Conservation (phyloP, 2,113 vertebrate genomes). For the Trematocara stigmaticum region DNA sequence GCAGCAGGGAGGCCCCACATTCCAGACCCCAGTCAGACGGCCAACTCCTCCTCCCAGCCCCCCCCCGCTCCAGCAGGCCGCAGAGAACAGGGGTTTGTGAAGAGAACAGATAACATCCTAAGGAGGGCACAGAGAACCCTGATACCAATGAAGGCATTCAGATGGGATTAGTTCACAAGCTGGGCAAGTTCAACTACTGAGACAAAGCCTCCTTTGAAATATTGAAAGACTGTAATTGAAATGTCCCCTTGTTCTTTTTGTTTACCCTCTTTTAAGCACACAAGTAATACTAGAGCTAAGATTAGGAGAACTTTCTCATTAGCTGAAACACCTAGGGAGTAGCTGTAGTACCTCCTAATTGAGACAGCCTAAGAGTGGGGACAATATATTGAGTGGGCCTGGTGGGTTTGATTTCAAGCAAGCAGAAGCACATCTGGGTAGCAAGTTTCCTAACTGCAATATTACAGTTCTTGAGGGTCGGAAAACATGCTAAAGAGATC, state of each 20-base stretch:
- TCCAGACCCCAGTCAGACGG: no score
- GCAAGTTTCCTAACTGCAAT: not conserved
- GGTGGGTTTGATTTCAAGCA: conserved; percentile 6
- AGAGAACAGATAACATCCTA: not conserved
- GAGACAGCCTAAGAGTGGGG: conserved; percentile 8
- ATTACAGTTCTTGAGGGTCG: not conserved
- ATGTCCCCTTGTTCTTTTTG: conserved; percentile 15
- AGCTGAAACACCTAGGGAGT: conserved; percentile 21
- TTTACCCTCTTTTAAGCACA: conserved; percentile 21
- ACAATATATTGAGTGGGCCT: not conserved
- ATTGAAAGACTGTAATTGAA: conserved; percentile 25
- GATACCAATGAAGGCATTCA: not conserved
- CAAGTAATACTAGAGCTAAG: conserved; percentile 26
- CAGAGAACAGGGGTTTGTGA: no score
- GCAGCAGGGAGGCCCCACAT: no score
- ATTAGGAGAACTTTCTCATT: conserved; percentile 49
- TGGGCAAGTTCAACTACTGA: conserved; percentile 24
- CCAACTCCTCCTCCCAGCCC: no score
- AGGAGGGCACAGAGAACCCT: not conserved
- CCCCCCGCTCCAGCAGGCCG: no score
- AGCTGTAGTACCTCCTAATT: conserved; percentile 21
- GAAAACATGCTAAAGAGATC: not conserved
- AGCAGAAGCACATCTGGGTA: not conserved
- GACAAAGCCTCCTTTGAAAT: conserved; percentile 31
- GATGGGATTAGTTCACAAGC: conserved; percentile 4